Percentiles rank a stretch among this genome's conserved stretches.
Conservation (phyloP, 2,113 vertebrate genomes). For the Loxodonta africana region DNA sequence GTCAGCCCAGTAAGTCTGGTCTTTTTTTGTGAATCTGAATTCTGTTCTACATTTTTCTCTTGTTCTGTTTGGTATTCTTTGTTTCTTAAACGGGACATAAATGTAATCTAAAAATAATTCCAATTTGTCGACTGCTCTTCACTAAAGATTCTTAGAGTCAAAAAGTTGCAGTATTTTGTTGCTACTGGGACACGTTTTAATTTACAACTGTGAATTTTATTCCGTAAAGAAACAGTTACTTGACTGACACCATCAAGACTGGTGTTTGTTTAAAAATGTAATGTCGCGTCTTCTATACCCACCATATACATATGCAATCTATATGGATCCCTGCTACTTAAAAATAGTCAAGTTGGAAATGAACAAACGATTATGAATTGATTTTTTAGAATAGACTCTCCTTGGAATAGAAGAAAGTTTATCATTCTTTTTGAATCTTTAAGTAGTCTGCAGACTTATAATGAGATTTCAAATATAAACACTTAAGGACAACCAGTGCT, state of each 20-base stretch:
- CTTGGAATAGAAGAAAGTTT: not conserved
- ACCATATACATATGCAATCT: not conserved
- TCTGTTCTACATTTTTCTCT: too few species aligned
- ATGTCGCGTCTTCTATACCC: not conserved
- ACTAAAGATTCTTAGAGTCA: not conserved
- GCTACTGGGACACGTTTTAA: not conserved
- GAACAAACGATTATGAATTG: not conserved
- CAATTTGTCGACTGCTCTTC: not conserved
- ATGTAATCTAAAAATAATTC: not conserved
- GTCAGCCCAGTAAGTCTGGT: too few species aligned
- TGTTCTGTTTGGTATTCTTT: too few species aligned
- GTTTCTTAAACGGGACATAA: not conserved
- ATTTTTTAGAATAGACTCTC: not conserved
- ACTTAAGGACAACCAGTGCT: not conserved
- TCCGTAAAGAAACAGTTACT: not conserved
- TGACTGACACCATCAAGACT: not conserved
- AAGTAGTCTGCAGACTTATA: not conserved
- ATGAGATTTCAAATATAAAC: not conserved
- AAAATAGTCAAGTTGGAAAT: not conserved
- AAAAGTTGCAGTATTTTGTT: not conserved
- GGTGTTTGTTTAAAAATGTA: slow-evolving; percentile 7
- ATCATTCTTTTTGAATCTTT: not conserved
- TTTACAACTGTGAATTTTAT: not conserved
- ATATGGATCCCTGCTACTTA: not conserved
- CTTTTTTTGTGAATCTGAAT: too few species aligned